Percentiles rank a stretch among this genome's conserved stretches.
Conservation (phyloP, 2,797 vertebrate genomes). For the Cyprinodon diabolis region DNA sequence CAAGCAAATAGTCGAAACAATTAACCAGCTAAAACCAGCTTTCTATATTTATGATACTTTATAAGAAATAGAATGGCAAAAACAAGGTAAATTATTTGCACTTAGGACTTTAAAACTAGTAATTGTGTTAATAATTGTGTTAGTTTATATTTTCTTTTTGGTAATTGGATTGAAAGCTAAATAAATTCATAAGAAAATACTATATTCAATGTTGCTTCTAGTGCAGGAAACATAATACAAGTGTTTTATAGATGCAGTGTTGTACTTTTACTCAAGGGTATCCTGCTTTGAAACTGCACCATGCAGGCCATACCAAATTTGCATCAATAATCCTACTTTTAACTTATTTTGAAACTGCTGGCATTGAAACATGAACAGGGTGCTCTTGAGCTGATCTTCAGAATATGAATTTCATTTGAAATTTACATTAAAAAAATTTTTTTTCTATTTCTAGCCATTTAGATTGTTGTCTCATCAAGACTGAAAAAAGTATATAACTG, state of each 20-base stretch:
- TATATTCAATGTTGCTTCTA: too few relatives aligned
- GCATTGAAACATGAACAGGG: not conserved
- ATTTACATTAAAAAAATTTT: not conserved
- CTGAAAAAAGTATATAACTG: not conserved
- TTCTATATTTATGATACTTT: too few relatives aligned
- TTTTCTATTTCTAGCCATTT: not conserved
- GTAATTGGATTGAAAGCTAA: not conserved
- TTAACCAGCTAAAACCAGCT: too few relatives aligned
- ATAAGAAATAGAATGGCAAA: too few relatives aligned
- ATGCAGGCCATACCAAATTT: not conserved
- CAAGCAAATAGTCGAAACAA: too few relatives aligned
- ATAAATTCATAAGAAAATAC: not conserved
- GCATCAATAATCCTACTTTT: not conserved
- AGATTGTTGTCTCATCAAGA: not conserved
- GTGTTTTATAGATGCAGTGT: too few relatives aligned
- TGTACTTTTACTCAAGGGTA: not conserved
- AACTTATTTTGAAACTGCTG: not conserved
- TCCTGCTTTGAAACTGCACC: not conserved
- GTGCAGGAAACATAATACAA: too few relatives aligned
- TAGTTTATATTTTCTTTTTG: not conserved
- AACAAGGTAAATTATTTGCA: not conserved
- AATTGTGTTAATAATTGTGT: not conserved
- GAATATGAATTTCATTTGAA: not conserved
- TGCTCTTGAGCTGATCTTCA: not conserved
- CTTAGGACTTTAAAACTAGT: not conserved